Evolutionary conservation across 2,113 vertebrate species (phyloP).

Genomic region (Anguilla rostrata): DNA sequence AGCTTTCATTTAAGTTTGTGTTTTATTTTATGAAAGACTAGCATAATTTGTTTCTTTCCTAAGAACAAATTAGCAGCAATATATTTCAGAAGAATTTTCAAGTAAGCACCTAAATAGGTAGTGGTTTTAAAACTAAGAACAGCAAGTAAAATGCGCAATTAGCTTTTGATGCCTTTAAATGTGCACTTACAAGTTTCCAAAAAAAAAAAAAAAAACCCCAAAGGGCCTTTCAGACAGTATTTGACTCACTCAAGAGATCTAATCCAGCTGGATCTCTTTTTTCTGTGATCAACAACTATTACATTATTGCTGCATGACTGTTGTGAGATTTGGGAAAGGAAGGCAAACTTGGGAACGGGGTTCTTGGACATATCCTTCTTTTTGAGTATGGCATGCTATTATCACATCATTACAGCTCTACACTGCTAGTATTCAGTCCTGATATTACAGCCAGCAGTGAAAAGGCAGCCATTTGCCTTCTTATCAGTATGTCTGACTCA

Average conservation of each 20-base stretch:
- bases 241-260: background rate
- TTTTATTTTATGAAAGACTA: background rate
- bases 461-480: background rate
- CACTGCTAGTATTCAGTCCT: background rate
- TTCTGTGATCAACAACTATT: background rate
- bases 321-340: background rate
- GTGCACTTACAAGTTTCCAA: background rate
- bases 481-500: background rate
- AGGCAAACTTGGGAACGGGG: background rate
- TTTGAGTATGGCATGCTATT: background rate
- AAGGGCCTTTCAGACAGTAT: background rate
- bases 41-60: background rate
- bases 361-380: background rate
- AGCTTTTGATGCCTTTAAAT: background rate
- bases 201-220: background rate
- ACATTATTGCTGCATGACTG: constrained; percentile 3
- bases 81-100: background rate
- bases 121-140: background rate
- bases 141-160: constrained; percentile 9
- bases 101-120: background rate
- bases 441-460: background rate
- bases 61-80: background rate
- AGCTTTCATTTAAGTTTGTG: background rate
- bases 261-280: background rate
- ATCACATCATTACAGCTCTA: background rate